Conservation (phyloP, 92 coral and sea anemone genomes). For the Pocillopora grandis region DNA sequence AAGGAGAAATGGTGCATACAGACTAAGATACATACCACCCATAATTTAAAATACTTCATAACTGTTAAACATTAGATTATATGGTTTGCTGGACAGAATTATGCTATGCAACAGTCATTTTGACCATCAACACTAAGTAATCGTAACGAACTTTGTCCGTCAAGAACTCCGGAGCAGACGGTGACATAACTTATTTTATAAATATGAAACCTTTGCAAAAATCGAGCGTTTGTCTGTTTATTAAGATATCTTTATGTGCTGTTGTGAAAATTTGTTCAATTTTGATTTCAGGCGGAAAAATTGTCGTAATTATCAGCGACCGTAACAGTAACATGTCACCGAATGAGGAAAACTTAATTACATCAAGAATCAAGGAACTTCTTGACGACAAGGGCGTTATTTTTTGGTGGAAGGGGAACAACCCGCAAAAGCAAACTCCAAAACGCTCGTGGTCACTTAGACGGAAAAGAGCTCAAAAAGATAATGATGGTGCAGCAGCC, state of each 20-base stretch:
- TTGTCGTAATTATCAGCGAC: conserved; percentile 7
- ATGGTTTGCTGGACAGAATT: too few relatives aligned
- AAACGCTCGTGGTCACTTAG: neutral
- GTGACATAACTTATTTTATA: too few relatives aligned
- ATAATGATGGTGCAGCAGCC: neutral
- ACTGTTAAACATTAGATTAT: too few relatives aligned
- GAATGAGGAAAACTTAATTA: neutral
- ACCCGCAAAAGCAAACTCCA: too few relatives aligned
- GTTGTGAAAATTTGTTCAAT: neutral
- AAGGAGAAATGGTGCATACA: too few relatives aligned
- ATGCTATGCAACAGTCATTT: too few relatives aligned
- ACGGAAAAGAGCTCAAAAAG: neutral
- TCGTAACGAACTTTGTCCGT: too few relatives aligned
- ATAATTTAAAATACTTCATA: too few relatives aligned
- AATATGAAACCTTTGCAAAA: too few relatives aligned
- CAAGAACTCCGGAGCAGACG: too few relatives aligned
- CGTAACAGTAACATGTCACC: neutral
- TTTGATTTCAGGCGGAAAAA: conserved; percentile 7
- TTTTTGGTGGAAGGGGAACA: conserved; percentile 7
- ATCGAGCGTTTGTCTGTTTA: neutral
- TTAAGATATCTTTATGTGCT: neutral
- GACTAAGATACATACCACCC: too few relatives aligned
- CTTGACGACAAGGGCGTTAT: conserved; percentile 9
- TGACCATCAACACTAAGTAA: too few relatives aligned
- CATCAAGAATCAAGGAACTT: neutral